Base-by-base conservation (phyloP, 1,140 invertebrate species). In the Drosophila kohkoa region DNA sequence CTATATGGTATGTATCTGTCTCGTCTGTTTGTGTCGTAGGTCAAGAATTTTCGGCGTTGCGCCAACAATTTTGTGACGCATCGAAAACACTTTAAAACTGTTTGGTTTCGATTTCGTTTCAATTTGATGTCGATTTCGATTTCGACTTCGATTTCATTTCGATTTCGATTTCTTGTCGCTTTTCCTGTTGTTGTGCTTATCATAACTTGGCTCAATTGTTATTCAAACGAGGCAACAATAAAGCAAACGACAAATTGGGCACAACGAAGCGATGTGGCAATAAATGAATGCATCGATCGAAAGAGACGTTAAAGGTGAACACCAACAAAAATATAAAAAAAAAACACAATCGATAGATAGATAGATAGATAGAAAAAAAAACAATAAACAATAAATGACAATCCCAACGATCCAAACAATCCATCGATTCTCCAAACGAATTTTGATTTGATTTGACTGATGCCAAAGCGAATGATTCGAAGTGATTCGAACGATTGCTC, bases 11-110 rank as follows among this genome's bases (percentile, higher is more conserved):
- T 45, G 32, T 43, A 68, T 73, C 54, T 63, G 48, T 25, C 11
- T 11, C 4, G 6, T 60, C 10, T 25, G 20, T 25, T 32, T 65
- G 66, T 85, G 82, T 75, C 79, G 82, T 86, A 86, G 82, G 82
- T 86, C 82, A 86, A 73, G 79, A 74, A 75, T 72, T 52, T 55
- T 15, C 58, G 81, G 59, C 63, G 64, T 48, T 51, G 20, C 46
- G 77, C 74, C 79, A 81, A 77, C 6, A 76, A 4, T 25, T 25
- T 67, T 67, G 30, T 10, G 30, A 45, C 51, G 52, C 66, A 59
- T 32, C 48, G 38, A 20, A 8, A 28, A 62, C 65, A 79, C 52
- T 67, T 67, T 57, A 8, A 32, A 7, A 25, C 20, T 3, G 20
- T 4, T 63, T 60, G 11, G 41, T 64, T 15, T 41, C 11, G 13